Base-by-base conservation (phyloP, 2,113 vertebrate genomes). In the Calyptomena viridis region DNA sequence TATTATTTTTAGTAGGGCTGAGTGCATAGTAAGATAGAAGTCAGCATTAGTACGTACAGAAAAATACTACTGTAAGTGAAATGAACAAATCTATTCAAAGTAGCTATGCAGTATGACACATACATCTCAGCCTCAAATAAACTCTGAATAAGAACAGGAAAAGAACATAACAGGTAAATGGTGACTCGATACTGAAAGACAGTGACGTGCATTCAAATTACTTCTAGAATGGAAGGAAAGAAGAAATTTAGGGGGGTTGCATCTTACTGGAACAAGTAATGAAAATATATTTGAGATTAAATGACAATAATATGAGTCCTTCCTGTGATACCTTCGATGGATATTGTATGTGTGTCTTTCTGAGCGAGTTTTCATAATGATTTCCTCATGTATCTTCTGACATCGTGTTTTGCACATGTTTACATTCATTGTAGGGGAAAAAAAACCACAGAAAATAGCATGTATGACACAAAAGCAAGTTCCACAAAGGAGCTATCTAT, bases 331-430 rank as follows among this genome's bases (percentile, higher is more conserved):
- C 9, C 44, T 80, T 59, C 50, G 35, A n/a, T 10, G 7, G 31
- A 39, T 84, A 28, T 13, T 22, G 11, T 28, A 20, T 42, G 75
- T 79, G 3, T 11, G 12, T 50, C 55, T 24, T 93, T 78, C 39
- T 59, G 22, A 80, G 35, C 27, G 71, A 9, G 31, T 44, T 14
- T 80, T 74, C 8, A 60, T 42, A 23, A 28, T 16, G 0, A 46
- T 31, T 87, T 30, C 13, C 11, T 67, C 30, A 16, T 9, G 0
- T 46, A 25, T 31, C 13, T 59, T 77, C 59, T 68, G 19, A n/a
- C 6, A 9, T 2, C 7, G 5, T 11, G 53, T 79, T 47, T 63
- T 20, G 31, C 33, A 56, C 13, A 59, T 0, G 0, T 58, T 85
- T 55, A 18, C 21, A 40, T 40, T 67, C 16, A 13, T 14, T 31